Percentiles rank a stretch among this genome's conserved stretches.
These are phyloP conservation scores for Threskiornis aethiopicus DNA, from an alignment of 2,797 vertebrate genomes.

Conservation along the genomic window DNA sequence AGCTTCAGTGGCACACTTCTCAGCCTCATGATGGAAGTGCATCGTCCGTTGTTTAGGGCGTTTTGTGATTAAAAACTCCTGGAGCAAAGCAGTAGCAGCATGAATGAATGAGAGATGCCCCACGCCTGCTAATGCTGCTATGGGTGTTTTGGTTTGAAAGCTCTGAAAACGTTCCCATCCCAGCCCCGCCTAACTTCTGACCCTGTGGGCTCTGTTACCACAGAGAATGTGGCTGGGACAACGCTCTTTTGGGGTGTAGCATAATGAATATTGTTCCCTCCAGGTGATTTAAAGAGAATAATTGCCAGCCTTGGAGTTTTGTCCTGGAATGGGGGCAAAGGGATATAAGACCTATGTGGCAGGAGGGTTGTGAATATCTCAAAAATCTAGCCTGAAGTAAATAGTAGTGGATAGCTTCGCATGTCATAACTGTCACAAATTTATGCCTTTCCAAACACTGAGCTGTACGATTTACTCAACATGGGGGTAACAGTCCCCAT, in stretches of 20 bases:
- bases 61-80: neutral
- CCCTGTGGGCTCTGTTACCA: neutral
- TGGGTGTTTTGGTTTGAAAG: neutral
- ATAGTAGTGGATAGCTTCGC: neutral
- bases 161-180: neutral
- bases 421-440: neutral
- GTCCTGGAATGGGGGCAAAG: neutral
- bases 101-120: neutral
- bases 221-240: neutral
- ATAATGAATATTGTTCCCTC: neutral
- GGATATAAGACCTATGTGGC: accelerated
- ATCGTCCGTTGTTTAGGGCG: neutral
- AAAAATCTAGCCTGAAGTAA: neutral
- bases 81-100: neutral
- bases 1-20: neutral
- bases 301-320: neutral
- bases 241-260: neutral
- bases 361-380: neutral
- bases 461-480: neutral
- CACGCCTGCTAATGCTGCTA: neutral
- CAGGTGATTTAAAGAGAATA: neutral
- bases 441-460: neutral
- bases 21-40: neutral
- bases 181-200: neutral
- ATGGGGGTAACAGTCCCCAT: neutral